Conservation (phyloP, 2,113 vertebrate species). For the Talpa occidentalis region DNA sequence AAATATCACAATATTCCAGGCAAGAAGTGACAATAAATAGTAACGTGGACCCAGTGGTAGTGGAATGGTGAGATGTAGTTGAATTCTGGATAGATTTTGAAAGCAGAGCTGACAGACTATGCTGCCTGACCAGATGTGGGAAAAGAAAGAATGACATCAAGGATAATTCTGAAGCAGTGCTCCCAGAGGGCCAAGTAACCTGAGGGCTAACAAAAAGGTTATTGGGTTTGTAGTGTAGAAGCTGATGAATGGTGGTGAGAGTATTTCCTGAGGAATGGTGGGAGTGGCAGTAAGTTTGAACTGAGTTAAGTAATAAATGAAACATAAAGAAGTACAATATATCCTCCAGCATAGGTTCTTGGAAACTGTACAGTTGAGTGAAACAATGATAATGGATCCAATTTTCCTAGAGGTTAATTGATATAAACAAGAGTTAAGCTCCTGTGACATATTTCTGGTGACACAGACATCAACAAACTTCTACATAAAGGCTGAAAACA, state of each 20-base stretch:
- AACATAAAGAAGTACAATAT: neutral
- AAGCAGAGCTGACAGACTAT: slow-evolving; percentile 22
- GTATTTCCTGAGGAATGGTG: neutral
- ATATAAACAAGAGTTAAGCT: neutral
- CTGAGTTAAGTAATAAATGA: neutral
- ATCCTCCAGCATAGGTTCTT: neutral
- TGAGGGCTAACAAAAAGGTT: neutral
- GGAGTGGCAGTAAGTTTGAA: neutral
- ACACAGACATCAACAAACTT: neutral
- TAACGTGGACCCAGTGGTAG: neutral
- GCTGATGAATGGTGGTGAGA: neutral
- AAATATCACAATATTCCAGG: neutral
- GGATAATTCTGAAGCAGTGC: neutral
- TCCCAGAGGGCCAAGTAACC: neutral
- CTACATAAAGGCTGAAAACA: neutral
- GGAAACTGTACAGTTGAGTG: neutral
- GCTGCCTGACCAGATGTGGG: neutral
- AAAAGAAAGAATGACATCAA: neutral
- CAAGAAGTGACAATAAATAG: neutral
- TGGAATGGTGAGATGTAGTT: slow-evolving; percentile 40
- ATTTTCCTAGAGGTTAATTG: neutral
- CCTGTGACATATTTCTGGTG: neutral
- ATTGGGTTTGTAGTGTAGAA: neutral
- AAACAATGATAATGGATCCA: neutral
- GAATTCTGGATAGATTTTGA: neutral